Conservation (phyloP, 2,797 vertebrate species). For the Odontamblyopus rebecca region DNA sequence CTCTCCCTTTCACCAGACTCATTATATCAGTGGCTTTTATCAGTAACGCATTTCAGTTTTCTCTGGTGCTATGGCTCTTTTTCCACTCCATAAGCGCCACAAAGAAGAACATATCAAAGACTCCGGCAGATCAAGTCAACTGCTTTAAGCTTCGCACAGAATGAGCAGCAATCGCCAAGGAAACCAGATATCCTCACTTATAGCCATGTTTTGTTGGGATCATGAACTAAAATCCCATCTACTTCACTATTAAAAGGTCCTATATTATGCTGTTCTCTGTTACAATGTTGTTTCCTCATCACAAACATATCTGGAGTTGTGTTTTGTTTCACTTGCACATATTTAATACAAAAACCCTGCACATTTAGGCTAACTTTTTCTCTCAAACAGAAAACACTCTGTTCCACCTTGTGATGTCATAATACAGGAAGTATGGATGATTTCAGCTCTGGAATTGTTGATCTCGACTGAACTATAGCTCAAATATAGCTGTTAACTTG, state of each 20-base stretch:
- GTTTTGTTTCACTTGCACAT: no score
- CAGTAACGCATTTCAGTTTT: slow-evolving; percentile 40
- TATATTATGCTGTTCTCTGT: no score
- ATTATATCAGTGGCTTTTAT: slow-evolving; percentile 49
- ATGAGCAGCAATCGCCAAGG: slow-evolving; percentile 41
- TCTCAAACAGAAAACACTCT: no score
- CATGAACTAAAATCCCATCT: not conserved
- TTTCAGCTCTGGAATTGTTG: no score
- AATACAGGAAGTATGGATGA: no score
- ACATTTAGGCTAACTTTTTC: no score
- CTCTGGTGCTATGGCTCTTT: slow-evolving; percentile 12
- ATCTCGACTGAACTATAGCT: no score
- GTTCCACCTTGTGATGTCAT: no score
- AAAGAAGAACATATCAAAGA: slow-evolving; percentile 23
- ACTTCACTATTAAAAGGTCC: not conserved
- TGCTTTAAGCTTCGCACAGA: slow-evolving; percentile 36
- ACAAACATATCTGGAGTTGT: no score
- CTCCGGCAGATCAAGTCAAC: slow-evolving; percentile 23
- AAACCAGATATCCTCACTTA: slow-evolving; percentile 27
- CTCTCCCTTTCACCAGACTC: slow-evolving; percentile 42
- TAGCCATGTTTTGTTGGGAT: not conserved
- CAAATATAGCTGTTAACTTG: no score
- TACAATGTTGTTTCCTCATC: no score
- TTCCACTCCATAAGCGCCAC: slow-evolving; percentile 20
- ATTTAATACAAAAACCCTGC: no score